phyloP scores from a whole-genome alignment of 2,797 vertebrate genomes.

The Babyrousa celebensis region DNA sequence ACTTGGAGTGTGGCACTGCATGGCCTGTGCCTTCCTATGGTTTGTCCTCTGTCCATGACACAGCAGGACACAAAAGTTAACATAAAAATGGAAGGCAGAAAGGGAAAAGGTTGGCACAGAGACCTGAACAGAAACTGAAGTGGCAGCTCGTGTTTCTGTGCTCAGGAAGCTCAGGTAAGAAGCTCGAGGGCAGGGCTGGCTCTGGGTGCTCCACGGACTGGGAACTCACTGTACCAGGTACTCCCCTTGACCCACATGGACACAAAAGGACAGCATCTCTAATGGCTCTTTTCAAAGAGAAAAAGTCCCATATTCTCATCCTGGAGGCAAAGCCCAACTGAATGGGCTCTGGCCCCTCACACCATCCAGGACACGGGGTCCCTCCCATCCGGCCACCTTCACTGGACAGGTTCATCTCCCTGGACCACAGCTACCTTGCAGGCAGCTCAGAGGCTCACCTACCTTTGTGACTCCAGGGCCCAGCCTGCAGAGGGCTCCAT shows the following conservation, averaged over 20 bases:
- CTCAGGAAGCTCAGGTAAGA: not conserved
- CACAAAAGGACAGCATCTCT: not conserved
- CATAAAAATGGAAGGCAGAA: not conserved
- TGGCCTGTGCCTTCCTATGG: not conserved
- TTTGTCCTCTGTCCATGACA: not conserved
- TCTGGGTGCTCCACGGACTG: not conserved
- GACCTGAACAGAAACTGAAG: not conserved
- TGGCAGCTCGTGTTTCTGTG: not conserved
- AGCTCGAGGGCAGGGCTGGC: not conserved
- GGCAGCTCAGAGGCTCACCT: not conserved
- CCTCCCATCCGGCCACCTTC: not conserved
- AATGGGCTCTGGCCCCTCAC: no score
- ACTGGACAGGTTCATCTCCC: not conserved
- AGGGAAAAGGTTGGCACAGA: not conserved
- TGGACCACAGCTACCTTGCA: not conserved
- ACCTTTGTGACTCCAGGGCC: not conserved
- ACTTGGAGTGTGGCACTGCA: not conserved
- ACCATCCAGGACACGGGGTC: not conserved
- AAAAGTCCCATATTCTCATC: not conserved
- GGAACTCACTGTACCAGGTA: rapidly evolving
- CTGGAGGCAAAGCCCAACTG: not conserved
- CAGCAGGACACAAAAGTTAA: not conserved
- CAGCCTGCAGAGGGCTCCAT: not conserved
- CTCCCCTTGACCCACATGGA: not conserved
- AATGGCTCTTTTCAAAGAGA: not conserved